A percentile compares a stretch with the other conserved stretches of the same genome.
Conservation (phyloP, 2,113 vertebrate species). For the Psephotus haematonotus region DNA sequence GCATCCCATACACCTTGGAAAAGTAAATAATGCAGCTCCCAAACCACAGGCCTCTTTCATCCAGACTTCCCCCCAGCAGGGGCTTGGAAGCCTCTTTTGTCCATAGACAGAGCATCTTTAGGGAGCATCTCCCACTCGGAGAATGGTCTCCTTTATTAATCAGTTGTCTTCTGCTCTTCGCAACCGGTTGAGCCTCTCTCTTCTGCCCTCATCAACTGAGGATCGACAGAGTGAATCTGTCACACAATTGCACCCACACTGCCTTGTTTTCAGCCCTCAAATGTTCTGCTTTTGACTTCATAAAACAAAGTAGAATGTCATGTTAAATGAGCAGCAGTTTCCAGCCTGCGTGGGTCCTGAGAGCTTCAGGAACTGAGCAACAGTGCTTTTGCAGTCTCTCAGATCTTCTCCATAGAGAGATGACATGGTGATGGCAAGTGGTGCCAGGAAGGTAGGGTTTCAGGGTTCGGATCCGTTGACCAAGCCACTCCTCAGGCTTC, state of each 20-base stretch:
- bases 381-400: neutral
- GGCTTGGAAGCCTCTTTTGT: neutral
- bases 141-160: neutral
- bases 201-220: neutral
- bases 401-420: neutral
- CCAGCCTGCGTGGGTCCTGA: neutral
- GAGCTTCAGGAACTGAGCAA: neutral
- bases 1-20: conserved; percentile 26
- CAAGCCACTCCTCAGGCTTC: neutral
- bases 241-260: neutral
- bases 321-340: neutral
- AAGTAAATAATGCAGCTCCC: neutral
- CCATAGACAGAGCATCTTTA: neutral
- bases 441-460: neutral
- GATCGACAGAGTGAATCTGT: neutral
- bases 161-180: neutral
- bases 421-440: neutral
- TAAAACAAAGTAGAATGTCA: neutral
- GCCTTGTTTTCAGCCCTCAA: neutral
- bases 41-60: neutral
- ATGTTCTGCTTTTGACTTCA: neutral
- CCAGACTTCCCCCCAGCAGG: neutral
- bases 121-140: neutral
- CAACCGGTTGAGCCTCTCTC: neutral
- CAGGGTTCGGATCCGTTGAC: neutral